These are phyloP conservation scores for Cliona cf. orientalis DNA, from an alignment of 37 sponge, comb jelly and placozoan species.

Conservation along the genomic window DNA sequence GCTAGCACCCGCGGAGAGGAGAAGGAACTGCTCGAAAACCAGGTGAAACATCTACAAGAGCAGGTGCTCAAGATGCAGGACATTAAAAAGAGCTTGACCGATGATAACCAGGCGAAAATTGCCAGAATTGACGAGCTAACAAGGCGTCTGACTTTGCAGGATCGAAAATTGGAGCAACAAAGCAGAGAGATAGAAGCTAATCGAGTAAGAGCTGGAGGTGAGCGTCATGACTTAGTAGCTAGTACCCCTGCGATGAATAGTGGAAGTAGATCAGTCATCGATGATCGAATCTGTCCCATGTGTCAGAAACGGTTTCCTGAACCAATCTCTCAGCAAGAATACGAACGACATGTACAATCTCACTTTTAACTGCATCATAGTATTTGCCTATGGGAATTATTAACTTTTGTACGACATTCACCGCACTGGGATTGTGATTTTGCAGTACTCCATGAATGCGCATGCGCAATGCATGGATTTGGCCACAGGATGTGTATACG, in stretches of 20 bases:
- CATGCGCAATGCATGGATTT: too few relatives aligned
- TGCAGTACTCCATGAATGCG: too few relatives aligned
- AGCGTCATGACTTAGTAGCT: too few relatives aligned
- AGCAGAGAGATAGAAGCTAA: neutral
- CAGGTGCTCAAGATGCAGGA: neutral
- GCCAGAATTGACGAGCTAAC: neutral
- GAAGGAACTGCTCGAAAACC: slow-evolving; percentile 6
- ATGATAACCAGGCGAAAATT: neutral
- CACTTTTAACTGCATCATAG: too few relatives aligned
- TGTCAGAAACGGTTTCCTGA: slow-evolving; percentile 48
- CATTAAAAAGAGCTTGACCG: neutral
- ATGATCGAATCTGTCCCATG: slow-evolving; percentile 38
- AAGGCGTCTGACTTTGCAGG: neutral
- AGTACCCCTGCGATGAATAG: too few relatives aligned
- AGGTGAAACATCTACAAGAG: neutral
- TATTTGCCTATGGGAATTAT: too few relatives aligned
- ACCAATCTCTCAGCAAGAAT: slow-evolving; percentile 18
- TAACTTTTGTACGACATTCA: too few relatives aligned
- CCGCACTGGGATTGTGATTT: too few relatives aligned
- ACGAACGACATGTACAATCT: slow-evolving; percentile 49
- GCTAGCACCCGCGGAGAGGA: slow-evolving; percentile 8
- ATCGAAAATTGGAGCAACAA: neutral
- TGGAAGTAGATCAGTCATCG: neutral
- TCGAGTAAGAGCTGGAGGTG: too few relatives aligned
- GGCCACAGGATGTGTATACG: too few relatives aligned